Evolutionary conservation across 2,797 vertebrate species (phyloP), one percentile per base, ranked within the genome.

Genomic region (Cynopterus sphinx): DNA sequence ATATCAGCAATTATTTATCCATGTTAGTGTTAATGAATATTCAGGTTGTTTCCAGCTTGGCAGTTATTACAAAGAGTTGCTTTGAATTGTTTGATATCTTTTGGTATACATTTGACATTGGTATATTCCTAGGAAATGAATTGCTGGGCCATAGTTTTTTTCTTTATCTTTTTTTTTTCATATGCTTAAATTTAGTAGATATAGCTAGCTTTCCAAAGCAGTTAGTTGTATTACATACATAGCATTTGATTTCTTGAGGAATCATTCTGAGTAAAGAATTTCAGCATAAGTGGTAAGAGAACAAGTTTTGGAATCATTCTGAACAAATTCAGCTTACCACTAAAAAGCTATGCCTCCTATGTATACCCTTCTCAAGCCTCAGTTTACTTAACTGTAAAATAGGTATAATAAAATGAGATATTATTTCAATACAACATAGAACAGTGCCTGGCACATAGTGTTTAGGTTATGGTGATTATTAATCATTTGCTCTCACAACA

Each of bases 381-480:
- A 75, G 61, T 93, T 91, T 94, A 79, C n/a, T 79, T 28, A 90
- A 78, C 74, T 87, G 2, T 90, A 79, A 68, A 89, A 90, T 49
- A 91, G 65, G 73, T 73, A 81, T 41, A 93, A 93, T 57, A 78
- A 95, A 92, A 59, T 94, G 71, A 89, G 57, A 89, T 83, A 84
- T 81, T 88, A 94, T 71, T 96, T 93, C 92, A 95, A 90, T 59
- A 77, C 28, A 88, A 83, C 39, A 82, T 93, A 86, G 59, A 94
- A 90, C 12, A 85, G 74, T 36, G 26, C n/a, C 73, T 90, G 28
- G 28, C 33, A 78, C 6, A 71, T 28, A 77, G 85, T 87, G 55
- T 79, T 89, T 86, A 87, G 59, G 49, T 73, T 94, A 74, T 63
- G 46, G 43, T 65, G 57, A 26, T 65, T 94, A 68, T 91, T 96